Evolutionary conservation across 1,140 invertebrate genomes (phyloP), one percentile per base, ranked within the genome.

Genomic region (Gerris buenoi): DNA sequence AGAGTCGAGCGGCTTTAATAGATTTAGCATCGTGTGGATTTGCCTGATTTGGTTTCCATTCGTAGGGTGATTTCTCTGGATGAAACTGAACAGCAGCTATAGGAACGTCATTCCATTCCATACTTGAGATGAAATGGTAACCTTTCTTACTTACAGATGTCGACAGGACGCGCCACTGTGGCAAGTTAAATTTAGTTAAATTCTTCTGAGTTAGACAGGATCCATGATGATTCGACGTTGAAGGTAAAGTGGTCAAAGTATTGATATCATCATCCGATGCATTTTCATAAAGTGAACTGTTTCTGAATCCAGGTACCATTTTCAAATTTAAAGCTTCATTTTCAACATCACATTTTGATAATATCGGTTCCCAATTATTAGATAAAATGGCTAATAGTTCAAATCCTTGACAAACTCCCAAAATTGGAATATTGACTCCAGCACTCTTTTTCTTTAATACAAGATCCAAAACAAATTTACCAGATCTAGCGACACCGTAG

Each of bases 71-170:
- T 74, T 95, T 96, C 76, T 97, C 93, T 0, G 93, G 93, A 77
- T 96, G 93, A 75, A 90, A 96, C 75, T 94, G 91, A 0, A 90
- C 78, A 1, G 86, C 92, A 77, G 89, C 95, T 74, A 95, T 87
- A 18, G 93, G 93, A 71, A 76, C 83, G 74, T 76, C 82, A 71
- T 71, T 79, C 73, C 83, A 84, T 73, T 90, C 88, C 63, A 88
- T 74, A 0, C 79, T 77, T 1, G 87, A 88, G 71, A 85, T 84
- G 72, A 90, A 94, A 73, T 83, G 76, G 0, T 84, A 70, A 15
- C 83, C 83, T 63, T 86, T 76, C 2, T 64, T 15, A 72, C 92
- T 90, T n/a, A n/a, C n/a, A 56, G 89, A 91, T 0, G 84, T 74
- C 0, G 90, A 86, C 18, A 91, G 76, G 18, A 90, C 79, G 23